These are phyloP conservation scores for Drosophila tristis DNA, from an alignment of 1,140 invertebrate species.

Conservation along the genomic window DNA sequence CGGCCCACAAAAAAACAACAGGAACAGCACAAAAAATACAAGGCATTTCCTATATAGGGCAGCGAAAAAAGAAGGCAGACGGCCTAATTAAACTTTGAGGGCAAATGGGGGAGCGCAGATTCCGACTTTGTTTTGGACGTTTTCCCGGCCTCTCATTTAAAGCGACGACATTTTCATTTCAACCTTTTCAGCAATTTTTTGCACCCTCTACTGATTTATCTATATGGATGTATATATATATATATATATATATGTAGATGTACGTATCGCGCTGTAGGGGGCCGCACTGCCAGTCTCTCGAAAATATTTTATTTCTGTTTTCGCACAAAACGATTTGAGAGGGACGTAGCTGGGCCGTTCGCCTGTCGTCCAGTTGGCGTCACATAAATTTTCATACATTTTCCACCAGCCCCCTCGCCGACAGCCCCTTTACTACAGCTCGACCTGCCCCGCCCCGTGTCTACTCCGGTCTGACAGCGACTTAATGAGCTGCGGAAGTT, in stretches of 20 bases:
- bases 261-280: too few relatives aligned
- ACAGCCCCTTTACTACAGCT: constrained; percentile 13
- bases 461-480: constrained; percentile 58
- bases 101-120: constrained; percentile 30
- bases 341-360: constrained; percentile 23
- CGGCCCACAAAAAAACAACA: constrained; percentile 7
- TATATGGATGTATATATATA: constrained; percentile 12
- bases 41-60: constrained; percentile 48
- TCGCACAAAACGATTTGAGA: constrained; percentile 18
- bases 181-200: constrained; percentile 61
- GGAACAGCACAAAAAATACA: constrained; percentile 31
- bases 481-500: constrained; percentile 82
- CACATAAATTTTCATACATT: constrained; percentile 77
- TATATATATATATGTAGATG: too few relatives aligned
- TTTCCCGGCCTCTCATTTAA: constrained; percentile 48
- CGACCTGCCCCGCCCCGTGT: not conserved
- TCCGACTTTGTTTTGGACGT: constrained; percentile 25
- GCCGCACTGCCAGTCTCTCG: too few relatives aligned
- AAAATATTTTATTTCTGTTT: constrained; percentile 56
- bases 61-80: constrained; percentile 41
- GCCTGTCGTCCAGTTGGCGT: constrained; percentile 75
- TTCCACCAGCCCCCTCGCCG: constrained; percentile 35
- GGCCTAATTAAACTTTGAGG: constrained; percentile 68
- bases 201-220: constrained; percentile 41
- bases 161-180: constrained; percentile 67